Evolutionary conservation across 2,797 vertebrate genomes (phyloP).

Genomic region (Poecilia velifera): DNA sequence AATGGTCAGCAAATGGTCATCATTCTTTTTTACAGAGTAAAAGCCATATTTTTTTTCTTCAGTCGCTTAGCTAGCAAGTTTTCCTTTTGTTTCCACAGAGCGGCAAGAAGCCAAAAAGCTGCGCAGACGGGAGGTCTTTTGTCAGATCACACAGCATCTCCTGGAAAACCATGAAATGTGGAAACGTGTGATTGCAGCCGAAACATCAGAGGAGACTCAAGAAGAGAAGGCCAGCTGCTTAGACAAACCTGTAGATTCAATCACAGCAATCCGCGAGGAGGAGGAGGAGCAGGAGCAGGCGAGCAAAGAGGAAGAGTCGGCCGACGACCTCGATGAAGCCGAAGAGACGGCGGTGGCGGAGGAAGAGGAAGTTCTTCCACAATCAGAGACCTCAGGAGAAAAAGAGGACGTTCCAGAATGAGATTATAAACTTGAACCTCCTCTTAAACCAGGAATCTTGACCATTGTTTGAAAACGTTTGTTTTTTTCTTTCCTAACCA

Average conservation of each 20-base stretch:
- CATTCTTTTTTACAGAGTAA: neutral
- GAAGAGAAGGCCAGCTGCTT: constrained; percentile 74
- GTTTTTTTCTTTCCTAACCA: constrained; percentile 79
- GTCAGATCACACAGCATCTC: constrained; percentile 95
- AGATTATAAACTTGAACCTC: constrained; percentile 53
- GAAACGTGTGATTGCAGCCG: constrained; percentile 91
- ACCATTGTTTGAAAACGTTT: constrained; percentile 74
- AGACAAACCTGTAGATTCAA: constrained; percentile 83
- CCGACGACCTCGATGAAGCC: constrained; percentile 57
- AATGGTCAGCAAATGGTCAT: neutral
- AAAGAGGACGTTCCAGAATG: constrained; percentile 69
- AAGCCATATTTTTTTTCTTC: neutral
- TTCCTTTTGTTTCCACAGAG: constrained; percentile 64
- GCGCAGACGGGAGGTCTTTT: constrained; percentile 89
- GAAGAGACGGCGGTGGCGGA: constrained; percentile 49
- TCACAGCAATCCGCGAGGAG: constrained; percentile 93
- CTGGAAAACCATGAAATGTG: constrained; percentile 98
- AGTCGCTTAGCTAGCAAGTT: constrained; percentile 16
- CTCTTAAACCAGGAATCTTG: constrained; percentile 65
- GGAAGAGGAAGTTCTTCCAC: constrained; percentile 59
- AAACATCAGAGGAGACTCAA: constrained; percentile 77
- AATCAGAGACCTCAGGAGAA: constrained; percentile 65
- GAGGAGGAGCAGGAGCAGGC: constrained; percentile 87
- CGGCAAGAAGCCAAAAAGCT: constrained; percentile 73
- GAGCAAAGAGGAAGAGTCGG: constrained; percentile 73